Evolutionary conservation across 2,113 vertebrate species (phyloP), one percentile per base, ranked within the genome.

Genomic region (Lasiurus borealis): DNA sequence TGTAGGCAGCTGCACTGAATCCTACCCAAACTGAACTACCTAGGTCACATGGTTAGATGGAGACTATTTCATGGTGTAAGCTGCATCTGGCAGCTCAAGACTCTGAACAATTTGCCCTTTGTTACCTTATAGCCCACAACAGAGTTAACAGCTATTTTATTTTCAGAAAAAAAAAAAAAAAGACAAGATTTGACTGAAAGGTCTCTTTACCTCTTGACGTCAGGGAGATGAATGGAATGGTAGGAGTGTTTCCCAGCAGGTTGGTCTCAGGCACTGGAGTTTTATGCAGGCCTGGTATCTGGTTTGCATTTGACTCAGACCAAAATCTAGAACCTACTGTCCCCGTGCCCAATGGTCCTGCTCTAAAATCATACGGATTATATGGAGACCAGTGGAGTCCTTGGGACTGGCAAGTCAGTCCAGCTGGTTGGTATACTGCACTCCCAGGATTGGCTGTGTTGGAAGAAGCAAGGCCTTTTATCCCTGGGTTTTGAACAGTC

Each of bases 201-300:
- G 88, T 85, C 97, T 12, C 91, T 93, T 98, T 81, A 97, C 98
- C 97, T 97, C 50, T 59, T 54, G 21, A 50, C 72, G 82, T 75
- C 46, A 57, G 23, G 57, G 89, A 96, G 72, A 19, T 50, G 44
- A 86, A 88, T 57, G 94, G 97, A 57, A 92, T 85, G 44, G 90
- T 21, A 0, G 48, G 91, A 27, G 36, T 27, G 13, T 75, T 96
- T 71, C 94, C 76, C 0, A 8, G 57, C 0, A 27, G 12, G 91
- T 36, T 97, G 73, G 96, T 97, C 96, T 98, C 98, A 0, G 97
- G 98, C 82, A 98, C 97, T 4, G 98, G 96, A 31, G 59, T 48
- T 80, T 98, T 98, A 82, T 54, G 95, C n/a, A 82, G 12, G 82
- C 23, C 94, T 19, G 91, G n/a, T 34, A 57, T 23, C 29, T 4